phyloP scores from a whole-genome alignment of 2,888 invertebrate species.

The Hirtodrosophila alboralis region DNA sequence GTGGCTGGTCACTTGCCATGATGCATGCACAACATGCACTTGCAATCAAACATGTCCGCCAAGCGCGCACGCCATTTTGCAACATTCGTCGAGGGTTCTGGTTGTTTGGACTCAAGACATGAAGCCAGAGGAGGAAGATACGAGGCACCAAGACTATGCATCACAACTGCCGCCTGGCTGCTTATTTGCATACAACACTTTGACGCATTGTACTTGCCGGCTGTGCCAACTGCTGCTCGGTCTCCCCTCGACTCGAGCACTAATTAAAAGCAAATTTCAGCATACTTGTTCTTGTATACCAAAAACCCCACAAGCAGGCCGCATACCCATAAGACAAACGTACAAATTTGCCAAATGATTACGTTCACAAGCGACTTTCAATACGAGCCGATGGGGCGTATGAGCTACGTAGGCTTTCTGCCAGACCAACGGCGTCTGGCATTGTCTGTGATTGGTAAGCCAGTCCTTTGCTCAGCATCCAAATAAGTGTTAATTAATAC shows the following conservation, averaged over 20 bases:
- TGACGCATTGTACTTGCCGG: constrained; percentile 62
- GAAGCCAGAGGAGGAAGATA: constrained; percentile 6
- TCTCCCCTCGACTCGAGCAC: constrained; percentile 39
- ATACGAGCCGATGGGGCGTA: constrained; percentile 39
- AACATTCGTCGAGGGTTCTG: constrained; percentile 21
- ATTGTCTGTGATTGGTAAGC: constrained; percentile 44
- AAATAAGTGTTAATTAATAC: constrained; percentile 71
- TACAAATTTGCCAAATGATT: constrained; percentile 64
- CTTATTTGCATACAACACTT: constrained; percentile 69
- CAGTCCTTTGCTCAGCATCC: constrained; percentile 41
- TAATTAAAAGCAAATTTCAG: constrained; percentile 73
- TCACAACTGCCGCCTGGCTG: constrained; percentile 12
- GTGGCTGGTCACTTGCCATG: constrained; percentile 50
- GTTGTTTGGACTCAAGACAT: constrained; percentile 25
- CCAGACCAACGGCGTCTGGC: constrained; percentile 7
- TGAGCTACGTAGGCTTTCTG: constrained; percentile 26
- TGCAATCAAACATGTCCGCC: constrained; percentile 71
- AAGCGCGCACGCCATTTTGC: constrained; percentile 49
- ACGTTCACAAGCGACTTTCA: constrained; percentile 42
- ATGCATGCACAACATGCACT: constrained; percentile 68
- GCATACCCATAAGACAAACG: constrained; percentile 17
- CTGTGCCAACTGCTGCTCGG: constrained; percentile 2
- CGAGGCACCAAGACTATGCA: background rate
- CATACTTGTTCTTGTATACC: constrained; percentile 42
- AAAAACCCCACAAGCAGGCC: too few species aligned